phyloP scores from a whole-genome alignment of 2,797 vertebrate species.

The Capromys pilorides region DNA sequence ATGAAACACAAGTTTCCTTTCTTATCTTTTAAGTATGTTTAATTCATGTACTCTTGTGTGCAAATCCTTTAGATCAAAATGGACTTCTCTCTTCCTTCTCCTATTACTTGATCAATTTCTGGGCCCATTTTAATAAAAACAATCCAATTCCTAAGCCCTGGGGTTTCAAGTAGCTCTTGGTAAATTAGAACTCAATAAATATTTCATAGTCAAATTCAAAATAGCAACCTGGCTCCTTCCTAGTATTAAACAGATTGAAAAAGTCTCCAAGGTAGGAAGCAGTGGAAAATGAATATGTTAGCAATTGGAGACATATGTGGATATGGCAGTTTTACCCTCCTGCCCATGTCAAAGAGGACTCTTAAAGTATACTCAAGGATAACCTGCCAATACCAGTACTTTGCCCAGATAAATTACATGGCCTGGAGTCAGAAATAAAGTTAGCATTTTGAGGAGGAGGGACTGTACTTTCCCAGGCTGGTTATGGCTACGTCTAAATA shows the following conservation, averaged over 20 bases:
- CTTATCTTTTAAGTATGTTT: background rate
- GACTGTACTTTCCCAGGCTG: background rate
- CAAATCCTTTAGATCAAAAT: background rate
- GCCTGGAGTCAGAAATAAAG: slow-evolving; percentile 43
- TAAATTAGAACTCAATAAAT: slow-evolving; percentile 76
- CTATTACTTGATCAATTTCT: slow-evolving; percentile 60
- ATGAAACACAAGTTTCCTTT: background rate
- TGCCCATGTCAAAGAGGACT: slow-evolving; percentile 53
- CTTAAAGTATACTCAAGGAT: slow-evolving; percentile 10
- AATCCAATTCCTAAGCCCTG: slow-evolving; percentile 21
- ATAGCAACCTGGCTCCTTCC: slow-evolving; percentile 74
- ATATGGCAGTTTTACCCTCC: slow-evolving; percentile 41
- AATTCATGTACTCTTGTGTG: background rate
- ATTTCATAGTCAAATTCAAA: slow-evolving; percentile 77
- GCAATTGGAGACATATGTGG: slow-evolving; percentile 78
- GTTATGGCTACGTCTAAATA: slow-evolving; percentile 48
- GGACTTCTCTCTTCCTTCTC: background rate
- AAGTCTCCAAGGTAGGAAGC: slow-evolving; percentile 63
- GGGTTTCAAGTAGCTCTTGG: slow-evolving; percentile 66
- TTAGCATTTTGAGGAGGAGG: slow-evolving; percentile 45
- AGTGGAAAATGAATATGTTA: slow-evolving; percentile 66
- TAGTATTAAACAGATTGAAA: slow-evolving; percentile 71
- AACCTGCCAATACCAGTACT: slow-evolving; percentile 63
- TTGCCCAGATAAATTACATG: slow-evolving; percentile 17
- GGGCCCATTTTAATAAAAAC: slow-evolving; percentile 34